Conservation (phyloP, 2,113 vertebrate species). For the Steatornis caripensis region DNA sequence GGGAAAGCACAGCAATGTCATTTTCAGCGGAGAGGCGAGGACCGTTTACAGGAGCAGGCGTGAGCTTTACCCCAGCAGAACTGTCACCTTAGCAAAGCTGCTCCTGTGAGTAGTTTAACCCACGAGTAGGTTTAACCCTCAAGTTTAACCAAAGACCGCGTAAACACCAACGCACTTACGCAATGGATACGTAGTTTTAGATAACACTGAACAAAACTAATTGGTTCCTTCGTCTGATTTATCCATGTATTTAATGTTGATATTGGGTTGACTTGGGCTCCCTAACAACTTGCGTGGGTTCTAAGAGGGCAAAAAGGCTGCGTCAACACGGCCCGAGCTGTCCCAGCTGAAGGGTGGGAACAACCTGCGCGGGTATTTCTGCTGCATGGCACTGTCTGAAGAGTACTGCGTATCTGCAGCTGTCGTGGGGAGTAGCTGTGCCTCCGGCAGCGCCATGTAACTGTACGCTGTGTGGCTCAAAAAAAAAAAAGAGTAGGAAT, state of each 20-base stretch:
- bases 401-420: not conserved
- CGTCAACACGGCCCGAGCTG: not conserved
- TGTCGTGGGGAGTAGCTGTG: accelerated
- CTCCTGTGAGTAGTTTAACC: not conserved
- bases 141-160: not conserved
- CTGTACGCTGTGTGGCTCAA: accelerated
- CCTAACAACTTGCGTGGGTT: not conserved
- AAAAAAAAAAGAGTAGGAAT: not conserved
- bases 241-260: accelerated
- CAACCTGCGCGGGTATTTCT: accelerated
- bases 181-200: accelerated
- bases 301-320: not conserved
- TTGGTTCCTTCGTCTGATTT: not conserved
- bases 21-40: not conserved
- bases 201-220: accelerated
- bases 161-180: accelerated
- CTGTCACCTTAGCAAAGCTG: not conserved
- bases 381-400: accelerated
- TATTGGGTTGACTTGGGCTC: not conserved
- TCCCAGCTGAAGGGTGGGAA: not conserved
- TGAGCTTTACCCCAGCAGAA: not conserved
- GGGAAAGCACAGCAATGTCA: conserved; percentile 13
- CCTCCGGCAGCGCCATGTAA: not conserved
- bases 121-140: accelerated
- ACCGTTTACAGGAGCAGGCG: not conserved